A percentile compares a stretch with the other conserved stretches of the same genome.
These are phyloP conservation scores for Sylvicapra grimmia DNA, from an alignment of 2,113 vertebrate species.

Conservation along the genomic window DNA sequence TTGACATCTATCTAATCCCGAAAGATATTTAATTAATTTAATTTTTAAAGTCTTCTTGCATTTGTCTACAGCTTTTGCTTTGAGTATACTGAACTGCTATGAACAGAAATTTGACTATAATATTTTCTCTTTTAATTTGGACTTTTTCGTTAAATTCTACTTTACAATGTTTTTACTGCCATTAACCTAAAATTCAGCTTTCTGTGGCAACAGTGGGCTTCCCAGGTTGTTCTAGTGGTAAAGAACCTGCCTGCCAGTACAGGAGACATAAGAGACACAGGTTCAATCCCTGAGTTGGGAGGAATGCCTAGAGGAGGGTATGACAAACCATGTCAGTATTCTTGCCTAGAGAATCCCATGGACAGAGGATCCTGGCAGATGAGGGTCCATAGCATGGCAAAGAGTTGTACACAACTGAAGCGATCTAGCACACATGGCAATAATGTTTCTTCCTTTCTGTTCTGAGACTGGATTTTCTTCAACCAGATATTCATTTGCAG, in stretches of 20 bases:
- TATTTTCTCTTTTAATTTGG: neutral
- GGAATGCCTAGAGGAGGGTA: rapidly evolving
- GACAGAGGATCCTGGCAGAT: neutral
- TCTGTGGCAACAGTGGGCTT: neutral
- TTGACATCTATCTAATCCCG: neutral
- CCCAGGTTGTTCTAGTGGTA: neutral
- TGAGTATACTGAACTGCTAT: neutral
- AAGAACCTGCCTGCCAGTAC: neutral
- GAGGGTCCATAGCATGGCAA: neutral
- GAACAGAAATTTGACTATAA: neutral
- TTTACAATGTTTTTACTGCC: neutral
- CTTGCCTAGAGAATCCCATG: neutral
- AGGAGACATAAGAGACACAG: neutral
- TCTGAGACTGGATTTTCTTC: neutral
- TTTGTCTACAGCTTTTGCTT: neutral
- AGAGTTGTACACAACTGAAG: neutral
- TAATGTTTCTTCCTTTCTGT: neutral
- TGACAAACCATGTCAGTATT: neutral
- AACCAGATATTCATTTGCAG: neutral
- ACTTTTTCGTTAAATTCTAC: neutral
- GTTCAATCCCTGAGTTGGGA: neutral
- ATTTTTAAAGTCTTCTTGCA: neutral
- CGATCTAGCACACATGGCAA: neutral
- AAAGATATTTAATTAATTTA: neutral
- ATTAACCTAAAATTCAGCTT: neutral